Evolutionary conservation across 2,113 vertebrate genomes (phyloP), one percentile per base, ranked within the genome.

Genomic region (Poecilia latipinna): DNA sequence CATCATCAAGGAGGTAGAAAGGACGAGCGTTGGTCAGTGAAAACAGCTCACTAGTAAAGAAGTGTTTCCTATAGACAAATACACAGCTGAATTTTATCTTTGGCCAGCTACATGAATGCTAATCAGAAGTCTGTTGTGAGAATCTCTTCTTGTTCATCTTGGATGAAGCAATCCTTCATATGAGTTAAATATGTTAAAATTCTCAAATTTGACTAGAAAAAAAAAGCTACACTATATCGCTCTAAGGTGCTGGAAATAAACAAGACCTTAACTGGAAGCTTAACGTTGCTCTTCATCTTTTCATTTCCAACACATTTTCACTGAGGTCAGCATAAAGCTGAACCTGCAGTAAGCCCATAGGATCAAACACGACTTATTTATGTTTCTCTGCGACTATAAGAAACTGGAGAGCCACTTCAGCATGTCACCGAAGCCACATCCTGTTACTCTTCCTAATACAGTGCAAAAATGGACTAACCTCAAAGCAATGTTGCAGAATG

Each of bases 341-440:
- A 31, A 13, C 35, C 74, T 68, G 78, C 68, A 74, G 86, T 80
- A 77, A 85, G 72, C 66, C 80, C 82, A 88, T 68, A 86, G 68
- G 71, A 78, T 48, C 57, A 69, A 68, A 51, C 74, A 22, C 78
- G 61, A 91, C 74, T 93, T 83, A 91, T 92, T 93, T 68, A 92
- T 82, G 77, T 71, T 22, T 65, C 79, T 83, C 57, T 64, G 79
- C 88, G 80, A 79, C 82, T 75, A 70, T 26, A 28, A 81, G 82
- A 72, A 85, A 92, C 29, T 44, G 70, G 89, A 90, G 87, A 86
- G 67, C 60, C 42, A 22, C 32, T 87, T 39, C 29, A 73, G 66
- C 74, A 74, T 69, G 74, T 80, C 73, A 86, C 57, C 79, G 70
- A 77, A 44, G 4, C 67, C 22, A 64, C 61, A 32, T 63, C 60